Evolutionary conservation across 2,888 invertebrate genomes (phyloP), one percentile per base, ranked within the genome.

Genomic region (Trachelus troglodyta): DNA sequence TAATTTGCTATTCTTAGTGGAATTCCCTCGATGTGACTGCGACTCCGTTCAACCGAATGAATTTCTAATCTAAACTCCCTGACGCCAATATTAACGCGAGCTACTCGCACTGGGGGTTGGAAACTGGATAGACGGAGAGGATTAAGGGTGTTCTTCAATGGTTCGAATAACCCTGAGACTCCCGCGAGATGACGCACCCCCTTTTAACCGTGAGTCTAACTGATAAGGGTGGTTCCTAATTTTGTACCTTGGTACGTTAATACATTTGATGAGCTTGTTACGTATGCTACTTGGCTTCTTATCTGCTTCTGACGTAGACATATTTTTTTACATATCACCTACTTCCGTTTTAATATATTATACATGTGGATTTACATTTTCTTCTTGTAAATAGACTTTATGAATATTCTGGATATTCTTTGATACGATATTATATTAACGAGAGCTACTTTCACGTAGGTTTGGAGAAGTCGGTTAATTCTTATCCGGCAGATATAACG

Each of bases 1-100:
- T 81, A 84, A 84, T 84, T 84, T 80, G 84, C 83, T 83, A 83
- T 84, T 85, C 84, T 84, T 82, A 79, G 81, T 76, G 78, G 77
- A 81, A 82, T 83, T 83, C 80, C 82, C 82, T 69, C 73, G 71
- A 81, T 77, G 69, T 75, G 69, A 34, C 68, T 71, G 11, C 69
- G 75, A 74, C 40, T 34, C 31, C 37, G 69, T n/a, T 75, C 71
- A 40, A 15, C 77, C 12, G 69, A 69, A 74, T 69, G 40, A 56
- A 75, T 77, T 76, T 76, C 80, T 77, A 80, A 80, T 80, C 80
- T 76, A 56, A 82, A 79, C 74, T 56, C 77, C 73, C 69, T 56
- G 75, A 76, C 76, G 80, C 75, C 76, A 76, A 79, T 78, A 80
- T 78, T 75, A 34, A 31, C 31, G 34, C 12, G 71, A 15, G n/a